Percentiles rank a stretch among this genome's conserved stretches.
phyloP scores from a whole-genome alignment of 2,797 vertebrate species.

The Crenuchus spilurus region DNA sequence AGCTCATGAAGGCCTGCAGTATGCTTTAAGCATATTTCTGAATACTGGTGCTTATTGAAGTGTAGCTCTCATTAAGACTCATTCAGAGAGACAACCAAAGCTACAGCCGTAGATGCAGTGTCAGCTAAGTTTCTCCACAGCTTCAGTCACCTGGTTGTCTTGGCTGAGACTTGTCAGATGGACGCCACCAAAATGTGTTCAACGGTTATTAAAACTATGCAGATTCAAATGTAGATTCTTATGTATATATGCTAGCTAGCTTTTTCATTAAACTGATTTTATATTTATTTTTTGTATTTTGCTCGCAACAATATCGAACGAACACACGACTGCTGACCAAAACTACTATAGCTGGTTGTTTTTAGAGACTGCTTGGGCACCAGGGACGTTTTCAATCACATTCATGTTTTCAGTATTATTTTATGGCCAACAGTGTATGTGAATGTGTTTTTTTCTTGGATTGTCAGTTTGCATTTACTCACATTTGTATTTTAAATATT shows the following conservation, averaged over 20 bases:
- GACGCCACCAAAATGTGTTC: background rate
- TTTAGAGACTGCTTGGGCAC: background rate
- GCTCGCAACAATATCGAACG: background rate
- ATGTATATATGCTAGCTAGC: conserved; percentile 12
- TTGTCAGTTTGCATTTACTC: no score
- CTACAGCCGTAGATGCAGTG: background rate
- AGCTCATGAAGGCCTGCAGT: background rate
- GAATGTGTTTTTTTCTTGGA: background rate
- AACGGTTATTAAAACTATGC: background rate
- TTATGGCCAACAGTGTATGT: background rate
- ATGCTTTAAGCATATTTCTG: background rate
- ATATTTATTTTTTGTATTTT: conserved; percentile 25
- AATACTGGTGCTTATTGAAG: background rate
- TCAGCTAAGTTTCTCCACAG: background rate
- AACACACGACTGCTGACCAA: background rate
- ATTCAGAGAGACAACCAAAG: background rate
- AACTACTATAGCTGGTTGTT: background rate
- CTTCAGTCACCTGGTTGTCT: background rate
- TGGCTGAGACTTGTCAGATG: background rate
- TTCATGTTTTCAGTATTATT: background rate
- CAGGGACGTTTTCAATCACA: background rate
- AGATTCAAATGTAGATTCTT: background rate
- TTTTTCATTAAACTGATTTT: conserved; percentile 17
- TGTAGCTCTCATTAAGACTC: background rate
- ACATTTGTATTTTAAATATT: no score